Evolutionary conservation across 2,113 vertebrate genomes (phyloP).

Genomic region (Syngnathus typhle): DNA sequence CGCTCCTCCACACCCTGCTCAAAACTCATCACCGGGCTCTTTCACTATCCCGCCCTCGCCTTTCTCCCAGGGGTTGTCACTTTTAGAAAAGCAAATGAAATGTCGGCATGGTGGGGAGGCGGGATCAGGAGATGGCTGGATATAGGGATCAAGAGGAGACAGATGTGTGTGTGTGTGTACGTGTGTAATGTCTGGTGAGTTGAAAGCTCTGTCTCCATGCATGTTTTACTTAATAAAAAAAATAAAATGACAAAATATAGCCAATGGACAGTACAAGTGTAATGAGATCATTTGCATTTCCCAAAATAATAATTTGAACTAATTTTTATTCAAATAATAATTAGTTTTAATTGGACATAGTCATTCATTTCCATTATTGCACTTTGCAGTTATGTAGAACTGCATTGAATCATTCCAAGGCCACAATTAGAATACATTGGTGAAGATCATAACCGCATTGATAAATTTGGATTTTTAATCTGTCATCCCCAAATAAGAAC

Average conservation of each 20-base stretch:
- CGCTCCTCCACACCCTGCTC: constrained; percentile 69
- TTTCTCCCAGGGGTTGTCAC: constrained; percentile 63
- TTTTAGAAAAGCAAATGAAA: constrained; percentile 73
- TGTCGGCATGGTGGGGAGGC: constrained; percentile 48
- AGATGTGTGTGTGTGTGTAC: constrained; percentile 42
- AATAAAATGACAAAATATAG: not conserved
- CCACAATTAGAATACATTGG: not conserved
- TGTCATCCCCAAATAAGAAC: not conserved
- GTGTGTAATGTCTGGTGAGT: constrained; percentile 39
- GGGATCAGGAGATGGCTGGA: constrained; percentile 52
- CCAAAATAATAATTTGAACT: not conserved
- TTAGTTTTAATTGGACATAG: not conserved
- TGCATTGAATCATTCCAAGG: not conserved
- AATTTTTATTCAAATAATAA: no score
- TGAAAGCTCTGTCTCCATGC: constrained; percentile 7
- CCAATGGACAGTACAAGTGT: not conserved
- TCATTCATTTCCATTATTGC: not conserved
- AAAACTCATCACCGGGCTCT: constrained; percentile 68
- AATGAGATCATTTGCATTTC: not conserved
- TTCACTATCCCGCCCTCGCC: constrained; percentile 47
- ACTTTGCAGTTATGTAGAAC: not conserved
- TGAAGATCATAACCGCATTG: not conserved
- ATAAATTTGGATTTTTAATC: not conserved
- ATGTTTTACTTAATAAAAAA: constrained; percentile 14
- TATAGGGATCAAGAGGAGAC: constrained; percentile 45